These are phyloP conservation scores for Cranoglanis bouderius DNA, from an alignment of 2,113 vertebrate genomes.

Conservation along the genomic window DNA sequence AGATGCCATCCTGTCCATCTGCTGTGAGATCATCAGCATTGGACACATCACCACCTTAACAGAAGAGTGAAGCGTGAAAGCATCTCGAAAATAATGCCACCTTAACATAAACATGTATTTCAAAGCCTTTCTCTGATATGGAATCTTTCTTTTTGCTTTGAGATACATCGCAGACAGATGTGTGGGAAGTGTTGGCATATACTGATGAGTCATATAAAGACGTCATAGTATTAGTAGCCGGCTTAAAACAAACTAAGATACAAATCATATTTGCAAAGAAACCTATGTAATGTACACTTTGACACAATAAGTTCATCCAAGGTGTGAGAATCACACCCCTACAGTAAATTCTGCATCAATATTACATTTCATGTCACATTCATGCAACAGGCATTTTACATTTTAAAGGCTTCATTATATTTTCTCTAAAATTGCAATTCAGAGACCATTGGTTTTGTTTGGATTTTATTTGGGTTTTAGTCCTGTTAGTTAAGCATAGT, in stretches of 20 bases:
- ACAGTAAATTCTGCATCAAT: neutral
- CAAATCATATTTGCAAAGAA: neutral
- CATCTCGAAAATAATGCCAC: neutral
- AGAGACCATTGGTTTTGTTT: neutral
- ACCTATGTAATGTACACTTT: neutral
- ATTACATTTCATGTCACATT: neutral
- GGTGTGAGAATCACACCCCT: neutral
- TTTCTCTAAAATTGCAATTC: neutral
- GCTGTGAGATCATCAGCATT: conserved; percentile 79
- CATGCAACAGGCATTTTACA: neutral
- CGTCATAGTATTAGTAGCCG: neutral
- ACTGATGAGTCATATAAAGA: conserved; percentile 21
- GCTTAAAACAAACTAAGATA: neutral
- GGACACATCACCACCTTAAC: conserved; percentile 80
- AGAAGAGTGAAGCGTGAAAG: conserved; percentile 3
- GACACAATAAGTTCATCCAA: neutral
- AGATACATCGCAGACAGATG: neutral
- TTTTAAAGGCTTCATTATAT: neutral
- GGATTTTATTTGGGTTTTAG: neutral
- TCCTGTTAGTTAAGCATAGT: neutral
- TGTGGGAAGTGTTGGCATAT: neutral
- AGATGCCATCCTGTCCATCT: conserved; percentile 84
- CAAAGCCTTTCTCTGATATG: neutral
- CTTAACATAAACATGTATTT: neutral
- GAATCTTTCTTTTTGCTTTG: neutral